phyloP scores from a whole-genome alignment of 2,113 vertebrate species.

The Scalopus aquaticus region DNA sequence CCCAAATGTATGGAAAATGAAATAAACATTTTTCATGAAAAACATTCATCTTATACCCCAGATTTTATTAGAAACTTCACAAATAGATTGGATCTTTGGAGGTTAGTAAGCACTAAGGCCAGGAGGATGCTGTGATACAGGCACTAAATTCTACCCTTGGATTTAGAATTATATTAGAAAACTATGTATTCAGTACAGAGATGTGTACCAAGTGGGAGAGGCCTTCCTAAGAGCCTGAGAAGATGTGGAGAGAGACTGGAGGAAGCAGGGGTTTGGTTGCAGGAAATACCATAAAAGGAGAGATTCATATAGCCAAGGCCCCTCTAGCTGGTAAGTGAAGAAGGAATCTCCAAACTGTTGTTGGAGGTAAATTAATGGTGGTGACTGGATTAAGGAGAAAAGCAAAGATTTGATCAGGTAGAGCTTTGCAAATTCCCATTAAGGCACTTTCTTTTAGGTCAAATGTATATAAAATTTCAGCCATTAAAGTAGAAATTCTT shows the following conservation, averaged over 20 bases:
- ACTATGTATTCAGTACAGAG: neutral
- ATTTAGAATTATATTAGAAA: neutral
- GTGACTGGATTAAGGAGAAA: neutral
- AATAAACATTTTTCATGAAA: neutral
- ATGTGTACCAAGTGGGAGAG: neutral
- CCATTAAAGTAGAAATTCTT: neutral
- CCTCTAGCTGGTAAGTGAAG: neutral
- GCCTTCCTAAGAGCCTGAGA: neutral
- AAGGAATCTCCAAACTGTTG: neutral
- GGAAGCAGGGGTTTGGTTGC: neutral
- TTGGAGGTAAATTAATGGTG: neutral
- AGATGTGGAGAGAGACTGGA: neutral
- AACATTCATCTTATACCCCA: slow-evolving; percentile 16
- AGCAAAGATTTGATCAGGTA: neutral
- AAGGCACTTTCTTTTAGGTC: neutral
- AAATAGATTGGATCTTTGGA: neutral
- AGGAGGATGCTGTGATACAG: neutral
- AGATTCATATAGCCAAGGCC: neutral
- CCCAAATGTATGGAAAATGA: neutral
- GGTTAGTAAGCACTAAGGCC: neutral
- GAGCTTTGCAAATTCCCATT: neutral
- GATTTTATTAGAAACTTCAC: slow-evolving; percentile 26
- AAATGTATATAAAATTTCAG: slow-evolving; percentile 1
- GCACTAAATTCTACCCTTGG: neutral
- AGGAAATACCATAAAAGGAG: slow-evolving; percentile 16